Conservation (phyloP, 2,113 vertebrate genomes). For the Tachysurus fulvidraco region DNA sequence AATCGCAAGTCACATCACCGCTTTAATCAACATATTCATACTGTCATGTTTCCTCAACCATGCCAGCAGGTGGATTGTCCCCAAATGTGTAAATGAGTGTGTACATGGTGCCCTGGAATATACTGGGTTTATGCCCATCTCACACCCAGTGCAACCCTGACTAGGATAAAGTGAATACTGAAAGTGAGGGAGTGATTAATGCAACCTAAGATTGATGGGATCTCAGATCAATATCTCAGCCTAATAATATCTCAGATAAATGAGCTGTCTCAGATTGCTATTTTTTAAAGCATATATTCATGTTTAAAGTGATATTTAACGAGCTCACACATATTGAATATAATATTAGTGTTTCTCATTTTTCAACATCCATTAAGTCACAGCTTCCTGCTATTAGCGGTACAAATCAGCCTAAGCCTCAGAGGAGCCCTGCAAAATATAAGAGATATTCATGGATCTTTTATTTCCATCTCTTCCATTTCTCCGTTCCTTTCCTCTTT, state of each 20-base stretch:
- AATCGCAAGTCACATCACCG: conserved; percentile 31
- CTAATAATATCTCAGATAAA: no score
- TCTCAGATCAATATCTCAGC: no score
- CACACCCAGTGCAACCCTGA: background rate
- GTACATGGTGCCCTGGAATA: background rate
- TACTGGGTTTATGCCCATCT: background rate
- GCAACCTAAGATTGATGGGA: no score
- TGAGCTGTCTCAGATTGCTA: no score
- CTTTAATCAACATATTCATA: background rate
- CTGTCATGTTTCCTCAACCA: background rate
- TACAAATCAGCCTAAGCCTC: background rate
- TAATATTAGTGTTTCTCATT: background rate
- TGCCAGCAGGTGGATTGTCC: background rate
- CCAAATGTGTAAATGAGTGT: background rate
- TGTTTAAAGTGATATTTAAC: background rate
- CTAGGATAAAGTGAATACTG: background rate
- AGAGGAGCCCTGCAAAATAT: conserved; percentile 15
- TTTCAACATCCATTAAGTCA: conserved; percentile 2
- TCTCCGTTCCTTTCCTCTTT: background rate
- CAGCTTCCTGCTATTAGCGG: background rate
- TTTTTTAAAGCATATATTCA: background rate
- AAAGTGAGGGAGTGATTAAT: background rate
- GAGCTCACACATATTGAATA: background rate
- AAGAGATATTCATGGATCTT: conserved; percentile 25
- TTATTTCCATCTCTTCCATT: background rate